These are phyloP conservation scores for Okamejei kenojei DNA, from an alignment of 2,797 vertebrate species.

Conservation along the genomic window DNA sequence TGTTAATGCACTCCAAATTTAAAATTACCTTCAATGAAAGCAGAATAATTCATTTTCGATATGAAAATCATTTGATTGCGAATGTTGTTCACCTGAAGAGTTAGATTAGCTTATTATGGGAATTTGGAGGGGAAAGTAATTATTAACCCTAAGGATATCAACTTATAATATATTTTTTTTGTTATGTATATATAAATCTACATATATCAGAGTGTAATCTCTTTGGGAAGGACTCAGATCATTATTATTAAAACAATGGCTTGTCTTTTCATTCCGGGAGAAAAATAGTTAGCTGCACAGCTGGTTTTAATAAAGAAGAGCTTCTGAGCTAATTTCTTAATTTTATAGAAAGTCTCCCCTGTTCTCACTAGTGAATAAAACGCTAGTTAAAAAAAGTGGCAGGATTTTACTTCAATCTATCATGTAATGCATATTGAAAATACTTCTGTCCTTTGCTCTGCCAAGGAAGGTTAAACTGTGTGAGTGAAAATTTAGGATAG, in stretches of 20 bases:
- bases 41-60: background rate
- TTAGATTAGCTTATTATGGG: background rate
- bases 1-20: background rate
- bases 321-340: background rate
- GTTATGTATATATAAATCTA: background rate
- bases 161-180: background rate
- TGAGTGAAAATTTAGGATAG: background rate
- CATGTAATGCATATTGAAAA: background rate
- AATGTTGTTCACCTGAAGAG: background rate
- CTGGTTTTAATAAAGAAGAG: background rate
- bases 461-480: background rate
- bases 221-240: background rate
- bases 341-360: background rate
- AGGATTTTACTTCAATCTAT: background rate
- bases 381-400: background rate
- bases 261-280: background rate
- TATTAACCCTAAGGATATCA: background rate
- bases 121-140: constrained; percentile 21
- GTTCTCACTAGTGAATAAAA: background rate
- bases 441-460: background rate
- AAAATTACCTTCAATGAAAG: background rate
- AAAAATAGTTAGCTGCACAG: background rate
- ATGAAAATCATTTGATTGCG: background rate
- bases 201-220: background rate
- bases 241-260: background rate